Base-by-base conservation (phyloP, 2,113 vertebrate species). In the Poeciliopsis prolifica region DNA sequence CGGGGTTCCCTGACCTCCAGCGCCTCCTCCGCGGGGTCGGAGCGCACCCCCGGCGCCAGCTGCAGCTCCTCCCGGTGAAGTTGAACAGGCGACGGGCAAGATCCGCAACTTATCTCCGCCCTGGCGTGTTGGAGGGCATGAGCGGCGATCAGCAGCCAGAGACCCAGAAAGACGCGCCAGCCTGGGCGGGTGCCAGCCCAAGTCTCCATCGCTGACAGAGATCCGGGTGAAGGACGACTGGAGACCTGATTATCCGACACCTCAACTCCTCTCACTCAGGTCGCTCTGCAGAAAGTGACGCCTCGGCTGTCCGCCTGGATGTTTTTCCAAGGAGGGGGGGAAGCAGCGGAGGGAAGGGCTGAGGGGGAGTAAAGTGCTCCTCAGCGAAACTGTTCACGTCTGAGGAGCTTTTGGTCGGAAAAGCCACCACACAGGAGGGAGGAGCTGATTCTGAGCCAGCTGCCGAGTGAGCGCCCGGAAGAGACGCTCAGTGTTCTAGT, bases 371-470 rank as follows among this genome's bases (percentile, higher is more conserved):
- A 94, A 95, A 94, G 93, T 95, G 94, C 93, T 96, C 93, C 92
- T 96, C 94, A 94, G 94, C 90, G 88, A 96, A 96, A 97, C 95
- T 95, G 95, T 95, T 95, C 95, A 96, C 96, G 95, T 96, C 93
- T 95, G 81, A 94, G 93, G 94, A 93, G 95, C 93, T 95, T 94
- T 89, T 48, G 84, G 78, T 95, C 92, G 92, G 95, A 81, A 88
- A 85, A 91, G 94, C 90, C 94, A 93, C 94, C 94, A 93, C 94
- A 92, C 92, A 91, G 95, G 93, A 90, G 89, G 95, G 96, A 96
- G 95, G 95, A 96, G 95, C 95, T 94, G 95, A 92, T 92, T 90
- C 87, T 73, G 84, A 93, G 95, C 95, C 95, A 94, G 92, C 91
- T 93, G 91, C 92, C 85, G 85, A 90, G 86, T 84, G 87, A 86